Base-by-base conservation (phyloP, 2,113 vertebrate species). In the Chunga burmeisteri region DNA sequence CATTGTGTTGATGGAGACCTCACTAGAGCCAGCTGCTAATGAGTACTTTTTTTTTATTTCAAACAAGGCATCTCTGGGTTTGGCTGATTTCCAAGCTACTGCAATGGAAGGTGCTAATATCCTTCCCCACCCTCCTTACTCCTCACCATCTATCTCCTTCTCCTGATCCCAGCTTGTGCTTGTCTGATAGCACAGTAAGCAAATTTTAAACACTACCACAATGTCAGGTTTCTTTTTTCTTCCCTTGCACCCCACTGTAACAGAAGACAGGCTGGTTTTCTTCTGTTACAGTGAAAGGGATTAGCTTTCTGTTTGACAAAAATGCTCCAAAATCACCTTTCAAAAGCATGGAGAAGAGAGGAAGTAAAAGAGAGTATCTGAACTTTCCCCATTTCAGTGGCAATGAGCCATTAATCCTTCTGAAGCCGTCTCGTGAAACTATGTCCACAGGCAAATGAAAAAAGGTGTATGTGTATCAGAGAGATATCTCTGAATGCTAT, bases 201-300 rank as follows among this genome's bases (percentile, higher is more conserved):
- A 56, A 44, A 61, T 70, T 50, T 61, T 59, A 38, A 75, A 50
- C 7, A 10, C 16, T 38, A 75, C 21, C 5, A 10, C 16, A 30
- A 6, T 17, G 15, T 4, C 55, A 68, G 3, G 3, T 34, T 87
- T 72, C 8, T 72, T 81, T 49, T 5, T 30, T 47, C 12, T 86
- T 30, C 10, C 12, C 5, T 13, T 8, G 3, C 1, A 1, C 5
- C 11, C 4, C 11, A 6, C 27, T 12, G 6, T 65, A 29, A 29
- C 32, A 53, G 13, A 71, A 58, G 71, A n/a, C 6, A 36, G 16
- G 3, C 62, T 36, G 34, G 2, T 63, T 49, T 71, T 78, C 12
- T 40, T 23, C 27, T 84, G 10, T 71, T 58, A 22, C 6, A 29
- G 7, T 75, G 66, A 40, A 32, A 88, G 16, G 3, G 5, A 59